phyloP scores from a whole-genome alignment of 2,113 vertebrate species.

The Heloderma charlesbogerti region DNA sequence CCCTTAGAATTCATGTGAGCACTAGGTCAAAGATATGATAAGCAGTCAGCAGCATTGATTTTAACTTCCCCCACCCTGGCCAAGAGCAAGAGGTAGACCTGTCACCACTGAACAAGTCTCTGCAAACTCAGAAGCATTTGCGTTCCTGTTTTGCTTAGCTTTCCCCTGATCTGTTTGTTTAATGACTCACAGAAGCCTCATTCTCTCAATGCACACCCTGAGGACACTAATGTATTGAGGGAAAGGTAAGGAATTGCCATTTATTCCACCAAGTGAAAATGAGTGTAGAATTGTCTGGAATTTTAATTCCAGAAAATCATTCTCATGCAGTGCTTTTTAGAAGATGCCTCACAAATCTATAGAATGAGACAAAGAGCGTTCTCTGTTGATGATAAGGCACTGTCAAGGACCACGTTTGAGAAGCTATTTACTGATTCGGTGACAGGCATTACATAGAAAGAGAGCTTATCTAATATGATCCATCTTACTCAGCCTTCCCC shows the following conservation, averaged over 20 bases:
- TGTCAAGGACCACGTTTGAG: too few species aligned
- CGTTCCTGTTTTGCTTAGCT: slow-evolving; percentile 30
- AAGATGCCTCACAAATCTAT: background rate
- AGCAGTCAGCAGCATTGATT: background rate
- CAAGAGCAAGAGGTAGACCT: background rate
- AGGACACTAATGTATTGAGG: slow-evolving; percentile 57
- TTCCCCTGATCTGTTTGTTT: slow-evolving; percentile 64
- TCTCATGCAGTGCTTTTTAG: slow-evolving; percentile 15
- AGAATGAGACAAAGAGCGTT: background rate
- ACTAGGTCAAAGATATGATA: background rate
- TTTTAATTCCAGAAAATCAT: slow-evolving; percentile 19
- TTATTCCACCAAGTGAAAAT: slow-evolving; percentile 27
- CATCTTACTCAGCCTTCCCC: background rate
- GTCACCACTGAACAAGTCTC: slow-evolving; percentile 2
- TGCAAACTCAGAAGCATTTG: slow-evolving; percentile 41
- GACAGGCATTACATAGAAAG: background rate
- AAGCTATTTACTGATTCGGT: too few species aligned
- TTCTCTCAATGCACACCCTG: slow-evolving; percentile 45
- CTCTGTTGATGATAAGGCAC: background rate
- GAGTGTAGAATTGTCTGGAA: slow-evolving; percentile 15
- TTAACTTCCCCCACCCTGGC: background rate
- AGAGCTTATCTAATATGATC: background rate
- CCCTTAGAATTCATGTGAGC: background rate
- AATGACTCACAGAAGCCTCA: slow-evolving; percentile 59
- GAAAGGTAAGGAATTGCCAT: slow-evolving; percentile 53